Base-by-base conservation (phyloP, 2,888 invertebrate genomes). In the Trichopria drosophilae region DNA sequence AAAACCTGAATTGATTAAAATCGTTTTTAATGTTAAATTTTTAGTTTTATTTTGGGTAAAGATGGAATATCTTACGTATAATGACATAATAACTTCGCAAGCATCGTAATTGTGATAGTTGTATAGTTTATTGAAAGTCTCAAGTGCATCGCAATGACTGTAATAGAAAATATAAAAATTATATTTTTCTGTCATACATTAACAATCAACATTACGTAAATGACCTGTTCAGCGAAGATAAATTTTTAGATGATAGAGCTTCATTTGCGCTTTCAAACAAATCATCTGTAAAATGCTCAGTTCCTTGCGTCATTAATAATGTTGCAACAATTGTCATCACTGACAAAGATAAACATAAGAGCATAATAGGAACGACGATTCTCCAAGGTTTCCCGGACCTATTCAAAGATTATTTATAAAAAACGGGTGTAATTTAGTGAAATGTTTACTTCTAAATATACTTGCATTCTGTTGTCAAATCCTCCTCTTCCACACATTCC, bases 401-500 rank as follows among this genome's bases (percentile, higher is more conserved):
- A 7, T 20, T n/a, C 22, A 18, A 10, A 12, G 7, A 34, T 29
- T 10, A 16, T 24, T 34, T 41, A 23, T n/a, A 39, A 24, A 12
- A 22, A 28, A 37, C 20, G 20, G 15, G 34, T 24, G 6, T 20
- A 2, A 26, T 43, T 39, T n/a, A 42, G 32, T 35, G 32, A 4
- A 51, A 34, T 26, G 15, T n/a, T n/a, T n/a, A n/a, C n/a, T n/a
- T n/a, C n/a, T n/a, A n/a, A 20, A 37, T 23, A 44, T 53, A 64
- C 63, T 66, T 67, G 78, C 81, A 79, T 78, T 42, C 75, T 74
- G 1, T 72, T 65, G n/a, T 76, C 74, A 36, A 77, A 70, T 44
- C 77, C 79, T n/a, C 80, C 80, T 23, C 78, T 77, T 0, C 79
- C 79, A 57, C 80, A 81, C 76, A 81, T 80, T 3, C 78, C 65